These are phyloP conservation scores for Theristicus caerulescens DNA, from an alignment of 2,113 vertebrate species.

Conservation along the genomic window DNA sequence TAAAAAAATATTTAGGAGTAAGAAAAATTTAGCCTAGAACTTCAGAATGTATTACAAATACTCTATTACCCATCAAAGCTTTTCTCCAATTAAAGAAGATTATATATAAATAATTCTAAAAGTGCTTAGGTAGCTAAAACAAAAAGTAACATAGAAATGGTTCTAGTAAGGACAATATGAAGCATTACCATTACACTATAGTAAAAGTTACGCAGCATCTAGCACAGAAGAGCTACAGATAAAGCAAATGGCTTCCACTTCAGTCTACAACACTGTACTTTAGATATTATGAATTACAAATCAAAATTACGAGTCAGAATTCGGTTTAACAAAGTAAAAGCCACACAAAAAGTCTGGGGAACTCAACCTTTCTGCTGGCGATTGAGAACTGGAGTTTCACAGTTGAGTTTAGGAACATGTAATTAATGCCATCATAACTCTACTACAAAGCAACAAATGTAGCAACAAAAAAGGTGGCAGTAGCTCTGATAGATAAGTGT, in stretches of 20 bases:
- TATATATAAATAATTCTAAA: neutral
- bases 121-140: neutral
- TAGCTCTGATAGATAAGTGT: neutral
- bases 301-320: neutral
- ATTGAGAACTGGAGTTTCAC: neutral
- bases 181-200: neutral
- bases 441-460: neutral
- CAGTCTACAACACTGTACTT: neutral
- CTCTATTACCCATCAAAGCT: neutral
- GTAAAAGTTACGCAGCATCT: neutral
- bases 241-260: neutral
- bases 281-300: neutral
- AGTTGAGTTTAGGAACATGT: neutral
- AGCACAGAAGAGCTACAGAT: neutral
- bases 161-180: neutral
- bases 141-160: neutral
- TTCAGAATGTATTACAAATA: neutral
- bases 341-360: neutral
- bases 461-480: neutral
- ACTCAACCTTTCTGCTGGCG: neutral
- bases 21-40: neutral
- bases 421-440: neutral
- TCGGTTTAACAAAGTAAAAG: neutral
- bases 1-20: neutral
- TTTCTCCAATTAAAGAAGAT: neutral